A percentile compares a stretch with the other conserved stretches of the same genome.
These are phyloP conservation scores for Dissostichus mawsoni DNA, from an alignment of 2,113 vertebrate genomes.

Conservation along the genomic window DNA sequence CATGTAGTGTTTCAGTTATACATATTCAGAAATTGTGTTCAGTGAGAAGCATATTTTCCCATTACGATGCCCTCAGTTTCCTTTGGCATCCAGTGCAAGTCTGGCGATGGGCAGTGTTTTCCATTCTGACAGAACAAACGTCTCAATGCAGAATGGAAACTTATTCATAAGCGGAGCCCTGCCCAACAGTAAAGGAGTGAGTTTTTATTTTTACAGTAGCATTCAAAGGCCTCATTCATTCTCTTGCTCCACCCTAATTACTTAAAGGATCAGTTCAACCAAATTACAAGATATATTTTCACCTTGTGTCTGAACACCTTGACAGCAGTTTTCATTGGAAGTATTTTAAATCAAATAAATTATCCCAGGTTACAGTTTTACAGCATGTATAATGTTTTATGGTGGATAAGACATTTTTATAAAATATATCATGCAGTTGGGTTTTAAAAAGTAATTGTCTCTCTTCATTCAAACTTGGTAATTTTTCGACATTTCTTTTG, in stretches of 20 bases:
- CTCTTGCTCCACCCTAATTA: neutral
- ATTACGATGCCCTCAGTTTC: neutral
- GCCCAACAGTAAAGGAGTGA: neutral
- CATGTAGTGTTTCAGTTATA: conserved; percentile 7
- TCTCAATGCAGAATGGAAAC: conserved; percentile 27
- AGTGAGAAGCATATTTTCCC: neutral
- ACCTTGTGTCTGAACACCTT: neutral
- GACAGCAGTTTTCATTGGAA: neutral
- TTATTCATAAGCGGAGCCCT: neutral
- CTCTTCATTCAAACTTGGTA: no score
- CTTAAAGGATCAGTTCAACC: conserved; percentile 16
- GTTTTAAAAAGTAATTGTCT: no score
- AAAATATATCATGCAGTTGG: no score
- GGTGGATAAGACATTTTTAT: no score
- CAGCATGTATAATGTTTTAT: no score
- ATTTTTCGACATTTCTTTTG: no score
- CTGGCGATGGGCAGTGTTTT: neutral
- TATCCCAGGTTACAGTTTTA: neutral
- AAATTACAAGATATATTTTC: neutral
- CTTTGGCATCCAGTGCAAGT: neutral
- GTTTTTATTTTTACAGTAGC: conserved; percentile 23
- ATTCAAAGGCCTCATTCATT: conserved; percentile 50
- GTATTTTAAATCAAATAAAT: neutral
- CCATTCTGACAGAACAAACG: conserved; percentile 15
- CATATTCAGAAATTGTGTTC: neutral